These are phyloP conservation scores for Zaprionus gabonicus DNA, from an alignment of 1,140 invertebrate species.

Conservation along the genomic window DNA sequence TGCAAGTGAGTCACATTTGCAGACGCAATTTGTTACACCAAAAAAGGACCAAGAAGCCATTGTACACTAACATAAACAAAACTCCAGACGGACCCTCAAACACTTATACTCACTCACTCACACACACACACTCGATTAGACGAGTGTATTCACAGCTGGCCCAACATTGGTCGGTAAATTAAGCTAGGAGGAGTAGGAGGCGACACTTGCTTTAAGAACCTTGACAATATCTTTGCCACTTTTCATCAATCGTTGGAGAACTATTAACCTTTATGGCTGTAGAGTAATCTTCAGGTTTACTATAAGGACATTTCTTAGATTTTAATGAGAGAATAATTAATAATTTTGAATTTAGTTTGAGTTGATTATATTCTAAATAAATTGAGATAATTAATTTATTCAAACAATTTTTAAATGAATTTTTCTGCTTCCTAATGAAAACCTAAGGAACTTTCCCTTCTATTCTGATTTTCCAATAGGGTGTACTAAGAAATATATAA, in stretches of 20 bases:
- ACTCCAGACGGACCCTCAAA: conserved; percentile 57
- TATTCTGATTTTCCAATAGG: no score
- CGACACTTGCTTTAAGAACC: conserved; percentile 28
- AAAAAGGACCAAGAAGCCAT: conserved; percentile 64
- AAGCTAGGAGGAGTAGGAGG: conserved; percentile 22
- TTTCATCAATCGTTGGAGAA: background rate
- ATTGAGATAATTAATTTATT: background rate
- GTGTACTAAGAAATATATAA: background rate
- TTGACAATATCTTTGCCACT: conserved; percentile 10
- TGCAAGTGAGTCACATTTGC: conserved; percentile 66
- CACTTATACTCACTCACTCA: conserved; percentile 9
- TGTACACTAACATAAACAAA: conserved; percentile 64
- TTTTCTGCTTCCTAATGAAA: background rate
- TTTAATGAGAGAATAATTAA: background rate
- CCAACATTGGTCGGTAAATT: conserved; percentile 38
- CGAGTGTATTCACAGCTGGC: conserved; percentile 37
- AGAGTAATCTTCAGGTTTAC: background rate
- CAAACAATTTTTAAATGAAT: background rate
- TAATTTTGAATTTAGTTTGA: background rate
- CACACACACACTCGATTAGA: conserved; percentile 7
- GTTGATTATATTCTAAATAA: background rate
- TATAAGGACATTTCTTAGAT: background rate
- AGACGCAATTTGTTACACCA: conserved; percentile 73
- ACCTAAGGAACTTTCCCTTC: background rate
- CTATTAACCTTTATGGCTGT: background rate